Percentiles rank a stretch among this genome's conserved stretches.
Evolutionary conservation across 2,113 vertebrate genomes (phyloP).

Genomic region (Theristicus caerulescens): DNA sequence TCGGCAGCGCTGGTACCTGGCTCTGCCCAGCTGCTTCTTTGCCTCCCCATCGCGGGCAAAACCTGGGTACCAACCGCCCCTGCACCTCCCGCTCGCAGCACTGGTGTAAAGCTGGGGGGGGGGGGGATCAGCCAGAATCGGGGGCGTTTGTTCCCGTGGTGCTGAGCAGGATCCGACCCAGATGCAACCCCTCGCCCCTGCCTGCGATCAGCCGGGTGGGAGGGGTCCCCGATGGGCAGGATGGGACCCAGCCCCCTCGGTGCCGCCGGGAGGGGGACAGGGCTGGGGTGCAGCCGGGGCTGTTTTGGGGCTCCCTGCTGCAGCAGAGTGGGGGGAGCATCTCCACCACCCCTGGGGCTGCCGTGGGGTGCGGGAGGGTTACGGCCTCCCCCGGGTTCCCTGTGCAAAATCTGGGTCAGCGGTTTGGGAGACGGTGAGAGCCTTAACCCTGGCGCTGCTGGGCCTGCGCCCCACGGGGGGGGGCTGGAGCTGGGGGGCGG

Average conservation of each 20-base stretch:
- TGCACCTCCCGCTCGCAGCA: not conserved
- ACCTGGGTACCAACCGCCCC: not conserved
- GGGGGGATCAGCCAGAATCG: not conserved
- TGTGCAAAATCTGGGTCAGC: not conserved
- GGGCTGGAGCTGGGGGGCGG: not conserved
- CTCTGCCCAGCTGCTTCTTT: not conserved
- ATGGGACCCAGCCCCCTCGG: not conserved
- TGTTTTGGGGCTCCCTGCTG: not conserved
- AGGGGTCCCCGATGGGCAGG: not conserved
- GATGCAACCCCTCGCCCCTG: no score
- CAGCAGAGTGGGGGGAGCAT: not conserved
- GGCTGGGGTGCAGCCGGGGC: not conserved
- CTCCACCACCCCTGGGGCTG: not conserved
- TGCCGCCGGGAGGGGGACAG: no score
- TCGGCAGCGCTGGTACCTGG: rapidly evolving
- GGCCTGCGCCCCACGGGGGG: rapidly evolving
- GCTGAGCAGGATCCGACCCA: not conserved
- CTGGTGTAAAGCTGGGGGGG: not conserved
- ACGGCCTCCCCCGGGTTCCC: not conserved
- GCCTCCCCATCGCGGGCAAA: not conserved
- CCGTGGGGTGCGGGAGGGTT: rapidly evolving
- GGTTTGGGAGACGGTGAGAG: not conserved
- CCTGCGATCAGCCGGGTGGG: not conserved
- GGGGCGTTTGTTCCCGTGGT: not conserved
- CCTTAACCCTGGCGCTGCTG: not conserved